phyloP scores from a whole-genome alignment of 2,888 invertebrate genomes.

The Epirrita christyi region DNA sequence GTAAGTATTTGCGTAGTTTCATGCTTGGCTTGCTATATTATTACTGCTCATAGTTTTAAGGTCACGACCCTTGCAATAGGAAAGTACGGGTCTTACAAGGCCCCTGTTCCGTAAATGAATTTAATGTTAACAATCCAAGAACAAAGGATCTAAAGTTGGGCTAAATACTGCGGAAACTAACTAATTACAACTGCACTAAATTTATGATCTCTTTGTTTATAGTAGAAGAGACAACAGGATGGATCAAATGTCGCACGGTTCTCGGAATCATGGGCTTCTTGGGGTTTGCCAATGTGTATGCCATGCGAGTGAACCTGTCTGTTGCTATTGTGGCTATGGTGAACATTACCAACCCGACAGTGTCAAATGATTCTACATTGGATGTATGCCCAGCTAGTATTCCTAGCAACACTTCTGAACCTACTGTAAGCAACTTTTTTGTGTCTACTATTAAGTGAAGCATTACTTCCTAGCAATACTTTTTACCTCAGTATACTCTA shows the following conservation, averaged over 20 bases:
- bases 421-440: constrained; percentile 60
- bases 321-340: constrained; percentile 98
- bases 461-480: constrained; percentile 12
- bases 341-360: constrained; percentile 87
- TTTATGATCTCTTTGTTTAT: constrained; percentile 32
- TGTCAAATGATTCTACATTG: constrained; percentile 80
- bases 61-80: constrained; percentile 6
- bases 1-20: constrained; percentile 46
- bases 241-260: constrained; percentile 89
- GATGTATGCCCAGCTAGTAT: constrained; percentile 86
- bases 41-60: neutral
- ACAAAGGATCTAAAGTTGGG: neutral
- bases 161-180: no score
- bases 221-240: constrained; percentile 87
- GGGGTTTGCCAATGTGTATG: constrained; percentile 95
- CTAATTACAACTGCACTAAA: no score
- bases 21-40: neutral
- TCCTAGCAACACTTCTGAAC: constrained; percentile 69
- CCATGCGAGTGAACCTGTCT: constrained; percentile 95
- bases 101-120: neutral
- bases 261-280: constrained; percentile 94
- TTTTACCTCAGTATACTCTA: no score
- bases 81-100: neutral
- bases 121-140: neutral
- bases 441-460: constrained; percentile 6